Evolutionary conservation across 23 tunicate species (phyloP).

Genomic region (Halocynthia roretzi): DNA sequence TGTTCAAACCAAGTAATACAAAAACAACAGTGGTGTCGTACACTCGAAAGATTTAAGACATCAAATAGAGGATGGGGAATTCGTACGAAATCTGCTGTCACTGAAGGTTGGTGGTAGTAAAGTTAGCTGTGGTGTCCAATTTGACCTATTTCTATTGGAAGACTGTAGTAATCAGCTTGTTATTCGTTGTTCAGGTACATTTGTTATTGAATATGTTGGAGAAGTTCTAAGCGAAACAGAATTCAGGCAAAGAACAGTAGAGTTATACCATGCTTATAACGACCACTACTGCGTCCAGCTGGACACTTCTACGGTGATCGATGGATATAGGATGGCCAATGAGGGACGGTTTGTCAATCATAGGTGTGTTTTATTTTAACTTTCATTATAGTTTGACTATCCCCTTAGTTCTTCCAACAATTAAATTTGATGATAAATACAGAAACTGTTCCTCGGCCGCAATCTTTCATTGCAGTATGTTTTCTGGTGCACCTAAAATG

Average conservation of each 20-base stretch:
- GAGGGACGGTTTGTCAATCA: conserved; percentile 73
- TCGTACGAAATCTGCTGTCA: conserved; percentile 19
- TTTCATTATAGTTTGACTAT: background rate
- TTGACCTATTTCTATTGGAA: background rate
- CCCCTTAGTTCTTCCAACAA: background rate
- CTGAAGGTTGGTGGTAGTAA: conserved; percentile 33
- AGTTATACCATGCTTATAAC: conserved; percentile 47
- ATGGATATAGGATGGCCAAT: conserved; percentile 42
- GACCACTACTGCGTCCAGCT: conserved; percentile 56
- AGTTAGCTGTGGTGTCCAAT: background rate
- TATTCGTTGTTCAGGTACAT: conserved; percentile 33
- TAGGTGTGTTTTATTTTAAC: conserved; percentile 34
- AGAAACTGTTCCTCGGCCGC: too few species aligned
- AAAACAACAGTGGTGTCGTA: conserved; percentile 24
- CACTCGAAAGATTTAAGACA: conserved; percentile 49
- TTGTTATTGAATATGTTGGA: conserved; percentile 82
- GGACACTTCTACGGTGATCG: conserved; percentile 43
- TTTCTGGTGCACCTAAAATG: too few species aligned
- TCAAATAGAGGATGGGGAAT: conserved; percentile 71
- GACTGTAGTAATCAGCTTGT: background rate
- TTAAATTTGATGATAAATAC: too few species aligned
- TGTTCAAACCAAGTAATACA: conserved; percentile 52
- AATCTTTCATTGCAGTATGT: too few species aligned
- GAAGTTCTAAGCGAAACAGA: conserved; percentile 73
- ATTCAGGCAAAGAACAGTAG: conserved; percentile 40